phyloP scores from a whole-genome alignment of 30 jellyfish, hydroid and myxozoan genomes.

The Aurelia aurita region DNA sequence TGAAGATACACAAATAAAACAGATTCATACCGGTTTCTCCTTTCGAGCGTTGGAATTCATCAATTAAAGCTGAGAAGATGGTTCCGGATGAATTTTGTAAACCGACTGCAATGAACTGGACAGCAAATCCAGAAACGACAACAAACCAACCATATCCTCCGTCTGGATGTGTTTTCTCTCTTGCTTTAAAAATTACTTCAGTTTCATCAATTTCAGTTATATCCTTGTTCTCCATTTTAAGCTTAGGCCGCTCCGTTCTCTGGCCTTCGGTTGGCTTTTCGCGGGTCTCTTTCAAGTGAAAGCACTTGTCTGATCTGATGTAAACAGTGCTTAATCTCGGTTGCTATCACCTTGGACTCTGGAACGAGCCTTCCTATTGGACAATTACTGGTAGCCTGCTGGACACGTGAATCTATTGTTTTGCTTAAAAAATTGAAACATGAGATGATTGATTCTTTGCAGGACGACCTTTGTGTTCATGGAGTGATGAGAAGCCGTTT shows the following conservation, averaged over 20 bases:
- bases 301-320: constrained; percentile 27
- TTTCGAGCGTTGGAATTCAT: constrained; percentile 72
- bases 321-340: constrained; percentile 24
- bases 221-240: constrained; percentile 15
- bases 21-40: constrained; percentile 89
- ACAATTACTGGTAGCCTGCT: constrained; percentile 19
- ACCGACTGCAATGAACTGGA: constrained; percentile 93
- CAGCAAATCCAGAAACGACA: constrained; percentile 83
- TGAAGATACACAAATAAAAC: too few species aligned
- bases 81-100: constrained; percentile 96
- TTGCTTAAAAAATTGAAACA: background rate
- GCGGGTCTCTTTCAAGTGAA: constrained; percentile 25
- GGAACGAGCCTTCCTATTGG: constrained; percentile 35
- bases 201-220: constrained; percentile 37
- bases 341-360: background rate
- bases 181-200: constrained; percentile 15
- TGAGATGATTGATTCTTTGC: background rate
- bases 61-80: constrained; percentile 82
- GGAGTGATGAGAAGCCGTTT: too few species aligned
- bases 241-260: background rate
- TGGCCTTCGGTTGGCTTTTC: background rate
- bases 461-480: background rate
- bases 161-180: constrained; percentile 92
- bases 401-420: constrained; percentile 50
- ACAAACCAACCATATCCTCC: constrained; percentile 99